Evolutionary conservation across 2,797 vertebrate species (phyloP), one percentile per base, ranked within the genome.

Genomic region (Enteromius thamalakanensis): DNA sequence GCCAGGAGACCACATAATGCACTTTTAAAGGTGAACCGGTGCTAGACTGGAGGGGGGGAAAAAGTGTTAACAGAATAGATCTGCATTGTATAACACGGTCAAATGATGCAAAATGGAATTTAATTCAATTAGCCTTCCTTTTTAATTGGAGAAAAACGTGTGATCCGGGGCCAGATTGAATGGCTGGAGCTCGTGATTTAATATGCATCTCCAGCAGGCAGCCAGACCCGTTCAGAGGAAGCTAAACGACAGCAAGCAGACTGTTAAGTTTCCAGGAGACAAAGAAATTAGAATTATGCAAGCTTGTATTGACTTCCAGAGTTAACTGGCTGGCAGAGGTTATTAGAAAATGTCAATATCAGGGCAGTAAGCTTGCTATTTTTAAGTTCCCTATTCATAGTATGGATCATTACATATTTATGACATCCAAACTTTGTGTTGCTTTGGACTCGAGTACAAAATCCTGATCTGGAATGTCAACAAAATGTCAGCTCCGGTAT

Each of bases 71-170:
- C n/a, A 85, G 55, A 81, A 85, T 15, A 67, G 49, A 77, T 51
- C 67, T 69, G 19, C 65, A 67, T 45, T 76, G 47, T 60, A 53
- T 65, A 77, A 37, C 1, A n/a, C 70, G 34, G 29, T 51, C 75
- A 82, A 84, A 78, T 82, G 3, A 69, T 69, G 49, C 69, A 45
- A 80, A 86, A 72, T 82, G 55, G 15, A 82, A 81, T 80, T 69
- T 76, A 85, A 85, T 83, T 88, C n/a, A 83, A 83, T 88, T 85
- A 78, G 29, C 29, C 19, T 51, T 23, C 55, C 15, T 9, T 71
- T 85, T 79, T 88, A 86, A 83, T 74, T 75, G 72, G 75, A 68
- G 10, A 26, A 81, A 60, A 81, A 76, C 26, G 23, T 51, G 26
- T 74, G 42, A 86, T 81, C 68, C 70, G 67, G 11, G 72, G 74